Base-by-base conservation (phyloP, 2,888 invertebrate species). In the Xiphydria camelus region DNA sequence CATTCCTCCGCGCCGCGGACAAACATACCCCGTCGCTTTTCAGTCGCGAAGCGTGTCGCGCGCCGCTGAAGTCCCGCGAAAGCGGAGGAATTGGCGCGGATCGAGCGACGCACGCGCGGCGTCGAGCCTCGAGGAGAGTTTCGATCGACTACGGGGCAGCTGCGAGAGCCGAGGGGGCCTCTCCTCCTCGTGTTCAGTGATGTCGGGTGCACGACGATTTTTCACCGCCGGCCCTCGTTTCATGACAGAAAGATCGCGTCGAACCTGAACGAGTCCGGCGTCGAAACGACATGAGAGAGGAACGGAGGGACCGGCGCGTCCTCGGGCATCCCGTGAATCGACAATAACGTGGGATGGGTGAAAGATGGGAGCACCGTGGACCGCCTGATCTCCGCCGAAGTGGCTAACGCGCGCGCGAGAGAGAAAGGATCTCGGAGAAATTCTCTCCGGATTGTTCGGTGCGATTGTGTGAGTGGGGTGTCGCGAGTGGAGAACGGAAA, bases 101-200 rank as follows among this genome's bases (percentile, higher is more conserved):
- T 48, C 42, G 21, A 23, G 29, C 4, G 18, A 14, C 57, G 61
- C 61, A 57, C 48, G 59, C 59, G 53, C 55, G 39, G 4, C 2
- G 7, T 14, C 18, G 17, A 22, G n/a, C 10, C 6, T 32, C 36
- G 52, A 51, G 59, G 57, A 57, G 51, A 59, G 59, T 59, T 64
- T 64, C 64, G 64, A 64, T 64, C 64, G 63, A 49, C 55, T 57
- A 52, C 54, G 51, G 55, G 61, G 54, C 38, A 37, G 41, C 36
- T 39, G 46, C 36, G 31, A n/a, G n/a, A n/a, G n/a, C n/a, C n/a
- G 31, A 34, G 47, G 42, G n/a, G n/a, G n/a, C n/a, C n/a, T n/a
- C n/a, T 23, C 43, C 41, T 42, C 42, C 47, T 47, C 32, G 43
- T 40, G 42, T 25, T 36, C 26, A 22, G 45, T 39, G 14, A 22